Evolutionary conservation across 2,888 invertebrate genomes (phyloP), one percentile per base, ranked within the genome.

Genomic region (Pandemis corylana): DNA sequence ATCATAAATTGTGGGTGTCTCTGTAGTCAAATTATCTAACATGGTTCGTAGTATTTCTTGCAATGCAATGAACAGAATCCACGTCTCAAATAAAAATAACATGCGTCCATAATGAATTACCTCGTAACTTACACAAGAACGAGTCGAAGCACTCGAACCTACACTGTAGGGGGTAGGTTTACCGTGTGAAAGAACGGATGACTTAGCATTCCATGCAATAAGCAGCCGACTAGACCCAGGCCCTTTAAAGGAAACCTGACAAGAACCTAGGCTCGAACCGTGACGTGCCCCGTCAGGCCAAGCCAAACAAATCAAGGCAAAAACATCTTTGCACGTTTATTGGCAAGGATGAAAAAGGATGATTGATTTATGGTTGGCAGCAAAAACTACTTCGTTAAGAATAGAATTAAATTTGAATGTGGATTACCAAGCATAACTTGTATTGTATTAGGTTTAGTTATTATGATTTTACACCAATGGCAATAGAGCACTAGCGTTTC

Each of bases 191-290:
- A 79, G 75, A 72, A 77, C 75, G 71, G 70, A 76, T 69, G 77
- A 71, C 72, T 76, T 76, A 70, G 76, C 78, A 85, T 83, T 83
- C 79, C 82, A 81, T 81, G 80, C 83, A 82, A 85, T 81, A 79
- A 80, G 79, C 77, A 61, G 67, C 79, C 62, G 72, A 76, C 82
- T 82, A 81, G 80, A 76, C 81, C 64, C 79, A 77, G 76, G 68
- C 44, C 86, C 83, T 71, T 86, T 84, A 80, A 85, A 81, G 87
- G 87, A 83, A 85, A 82, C 82, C 78, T 77, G 75, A 77, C 78
- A 63, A 72, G 68, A 36, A 20, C 61, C 36, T 1, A 46, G 59
- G 49, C 49, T 71, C 46, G 41, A 13, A 62, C 68, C 73, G 63
- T 73, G 72, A 61, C 20, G 42, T 7, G 63, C 46, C 63, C 64